phyloP scores from a whole-genome alignment of 2,113 vertebrate species.

The Poeciliopsis prolifica region DNA sequence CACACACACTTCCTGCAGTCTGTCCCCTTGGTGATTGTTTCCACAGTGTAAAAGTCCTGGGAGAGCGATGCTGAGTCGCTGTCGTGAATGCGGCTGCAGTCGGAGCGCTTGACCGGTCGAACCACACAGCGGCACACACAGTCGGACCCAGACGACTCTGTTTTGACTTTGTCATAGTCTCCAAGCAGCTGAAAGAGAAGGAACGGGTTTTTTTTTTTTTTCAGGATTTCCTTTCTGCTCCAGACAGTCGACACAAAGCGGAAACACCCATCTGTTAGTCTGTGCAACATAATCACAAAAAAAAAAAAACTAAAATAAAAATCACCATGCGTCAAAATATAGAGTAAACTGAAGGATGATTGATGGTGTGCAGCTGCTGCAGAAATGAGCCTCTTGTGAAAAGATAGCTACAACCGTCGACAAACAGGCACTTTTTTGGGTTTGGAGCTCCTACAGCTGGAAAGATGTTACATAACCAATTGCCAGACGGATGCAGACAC shows the following conservation, averaged over 20 bases:
- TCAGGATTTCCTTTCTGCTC: neutral
- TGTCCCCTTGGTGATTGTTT: conserved; percentile 90
- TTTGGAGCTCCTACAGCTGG: conserved; percentile 50
- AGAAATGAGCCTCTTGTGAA: conserved; percentile 14
- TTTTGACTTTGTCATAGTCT: conserved; percentile 97
- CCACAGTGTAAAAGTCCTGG: conserved; percentile 88
- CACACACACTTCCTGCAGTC: conserved; percentile 93
- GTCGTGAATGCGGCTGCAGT: conserved; percentile 83
- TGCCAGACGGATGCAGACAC: conserved; percentile 41
- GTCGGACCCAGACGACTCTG: conserved; percentile 88
- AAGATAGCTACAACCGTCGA: conserved; percentile 27
- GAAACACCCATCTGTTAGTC: neutral
- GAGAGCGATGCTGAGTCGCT: conserved; percentile 55
- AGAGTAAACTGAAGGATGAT: conserved; percentile 5
- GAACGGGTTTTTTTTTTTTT: neutral
- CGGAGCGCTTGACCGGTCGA: conserved; percentile 85
- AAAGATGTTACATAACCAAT: conserved; percentile 58
- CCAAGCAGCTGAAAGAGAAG: conserved; percentile 80
- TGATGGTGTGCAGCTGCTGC: conserved; percentile 42
- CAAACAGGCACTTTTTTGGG: conserved; percentile 47
- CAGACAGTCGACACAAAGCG: neutral
- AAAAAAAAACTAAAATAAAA: neutral
- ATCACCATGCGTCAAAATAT: too few relatives aligned
- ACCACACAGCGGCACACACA: conserved; percentile 92
- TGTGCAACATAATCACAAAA: neutral